These are phyloP conservation scores for Drosophila nikananu DNA, from an alignment of 1,140 invertebrate genomes.

Conservation along the genomic window DNA sequence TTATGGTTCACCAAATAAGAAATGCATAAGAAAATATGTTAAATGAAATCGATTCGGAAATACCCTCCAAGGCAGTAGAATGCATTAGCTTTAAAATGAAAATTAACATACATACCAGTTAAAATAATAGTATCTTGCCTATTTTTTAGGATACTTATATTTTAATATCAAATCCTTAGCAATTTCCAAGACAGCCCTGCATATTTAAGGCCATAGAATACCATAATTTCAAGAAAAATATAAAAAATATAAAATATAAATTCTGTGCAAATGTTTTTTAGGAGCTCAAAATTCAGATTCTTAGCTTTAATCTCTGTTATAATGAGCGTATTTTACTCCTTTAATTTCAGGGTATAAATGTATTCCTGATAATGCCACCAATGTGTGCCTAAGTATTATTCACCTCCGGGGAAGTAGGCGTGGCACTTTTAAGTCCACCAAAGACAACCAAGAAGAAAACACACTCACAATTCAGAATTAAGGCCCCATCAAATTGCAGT, in stretches of 20 bases:
- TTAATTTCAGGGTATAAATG: background rate
- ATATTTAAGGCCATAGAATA: no score
- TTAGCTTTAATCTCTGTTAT: background rate
- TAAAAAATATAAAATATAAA: no score
- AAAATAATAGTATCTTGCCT: background rate
- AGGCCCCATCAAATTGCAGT: constrained; percentile 65
- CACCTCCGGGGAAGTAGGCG: constrained; percentile 48
- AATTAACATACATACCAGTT: background rate
- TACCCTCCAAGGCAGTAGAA: background rate
- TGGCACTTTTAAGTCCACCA: constrained; percentile 47
- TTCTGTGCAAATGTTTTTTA: no score
- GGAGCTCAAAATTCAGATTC: no score
- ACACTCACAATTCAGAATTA: constrained; percentile 34
- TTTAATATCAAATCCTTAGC: background rate
- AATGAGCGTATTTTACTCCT: background rate
- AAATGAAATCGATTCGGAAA: constrained; percentile 6
- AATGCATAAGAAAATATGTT: background rate
- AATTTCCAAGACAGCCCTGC: no score
- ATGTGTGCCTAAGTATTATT: constrained; percentile 1
- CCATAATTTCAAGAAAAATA: background rate
- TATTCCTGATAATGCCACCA: background rate
- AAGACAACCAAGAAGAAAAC: constrained; percentile 16
- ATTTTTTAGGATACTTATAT: background rate
- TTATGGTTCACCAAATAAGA: constrained; percentile 59
- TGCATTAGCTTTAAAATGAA: no score